A percentile compares a stretch with the other conserved stretches of the same genome.
These are phyloP conservation scores for Cephus runcator DNA, from an alignment of 2,888 invertebrate species.

Conservation along the genomic window DNA sequence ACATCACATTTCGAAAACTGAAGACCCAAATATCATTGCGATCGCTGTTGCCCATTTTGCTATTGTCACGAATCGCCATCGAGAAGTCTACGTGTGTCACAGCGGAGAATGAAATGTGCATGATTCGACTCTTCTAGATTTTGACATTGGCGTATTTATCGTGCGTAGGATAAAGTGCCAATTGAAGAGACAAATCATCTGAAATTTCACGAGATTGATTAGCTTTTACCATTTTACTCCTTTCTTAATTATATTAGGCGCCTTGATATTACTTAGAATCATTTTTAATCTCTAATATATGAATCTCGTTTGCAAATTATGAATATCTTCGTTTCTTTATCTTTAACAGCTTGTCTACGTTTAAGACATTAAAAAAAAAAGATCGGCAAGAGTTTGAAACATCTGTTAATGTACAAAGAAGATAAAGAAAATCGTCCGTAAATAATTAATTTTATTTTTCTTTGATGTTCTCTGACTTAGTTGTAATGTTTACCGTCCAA, in stretches of 20 bases:
- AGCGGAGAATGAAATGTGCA: neutral
- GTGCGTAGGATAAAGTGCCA: neutral
- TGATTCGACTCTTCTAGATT: neutral
- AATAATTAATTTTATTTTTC: conserved; percentile 2
- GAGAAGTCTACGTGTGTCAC: neutral
- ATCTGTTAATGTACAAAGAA: neutral
- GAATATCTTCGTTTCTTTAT: neutral
- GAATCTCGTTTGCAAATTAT: neutral
- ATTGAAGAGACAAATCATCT: neutral
- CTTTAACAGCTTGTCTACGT: neutral
- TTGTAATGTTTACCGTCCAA: conserved; percentile 62
- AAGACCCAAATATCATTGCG: neutral
- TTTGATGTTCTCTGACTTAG: conserved; percentile 35
- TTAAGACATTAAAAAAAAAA: neutral
- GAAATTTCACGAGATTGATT: neutral
- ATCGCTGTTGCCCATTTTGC: neutral
- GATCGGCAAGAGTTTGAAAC: neutral
- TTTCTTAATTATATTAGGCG: neutral
- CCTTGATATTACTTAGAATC: neutral
- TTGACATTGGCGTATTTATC: neutral
- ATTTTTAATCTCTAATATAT: neutral
- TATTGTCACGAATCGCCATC: neutral
- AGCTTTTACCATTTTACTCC: neutral
- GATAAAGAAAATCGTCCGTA: neutral
- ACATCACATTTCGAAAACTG: neutral